phyloP scores from a whole-genome alignment of 2,888 invertebrate genomes.

The Tyria jacobaeae region DNA sequence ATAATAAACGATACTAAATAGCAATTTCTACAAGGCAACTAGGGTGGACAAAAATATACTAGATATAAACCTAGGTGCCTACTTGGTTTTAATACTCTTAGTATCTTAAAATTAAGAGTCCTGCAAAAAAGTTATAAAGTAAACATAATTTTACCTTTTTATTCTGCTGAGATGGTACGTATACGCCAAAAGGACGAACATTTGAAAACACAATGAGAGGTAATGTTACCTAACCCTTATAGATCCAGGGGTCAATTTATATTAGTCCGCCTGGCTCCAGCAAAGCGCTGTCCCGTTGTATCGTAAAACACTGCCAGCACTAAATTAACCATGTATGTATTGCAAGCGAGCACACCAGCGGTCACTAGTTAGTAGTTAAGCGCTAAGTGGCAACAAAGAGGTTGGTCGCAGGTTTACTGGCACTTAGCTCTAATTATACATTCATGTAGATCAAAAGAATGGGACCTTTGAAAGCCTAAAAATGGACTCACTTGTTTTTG shows the following conservation, averaged over 20 bases:
- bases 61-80: too few species aligned
- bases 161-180: too few species aligned
- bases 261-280: conserved; percentile 1
- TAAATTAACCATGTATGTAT: conserved; percentile 37
- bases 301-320: conserved; percentile 11
- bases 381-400: conserved; percentile 48
- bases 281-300: background rate
- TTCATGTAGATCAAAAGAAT: conserved; percentile 54
- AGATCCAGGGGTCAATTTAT: conserved; percentile 1
- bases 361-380: conserved; percentile 43
- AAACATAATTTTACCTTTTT: too few species aligned
- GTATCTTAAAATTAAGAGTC: too few species aligned
- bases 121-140: too few species aligned
- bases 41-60: too few species aligned
- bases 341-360: conserved; percentile 35
- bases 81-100: too few species aligned
- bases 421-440: conserved; percentile 53
- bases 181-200: background rate
- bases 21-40: too few species aligned
- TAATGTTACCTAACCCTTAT: background rate
- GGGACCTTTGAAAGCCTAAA: conserved; percentile 47
- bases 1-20: too few species aligned
- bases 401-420: conserved; percentile 40
- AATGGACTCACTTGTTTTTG: conserved; percentile 51
- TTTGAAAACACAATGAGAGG: background rate